Base-by-base conservation (phyloP, 2,113 vertebrate genomes). In the Oxygymnocypris stewartii region DNA sequence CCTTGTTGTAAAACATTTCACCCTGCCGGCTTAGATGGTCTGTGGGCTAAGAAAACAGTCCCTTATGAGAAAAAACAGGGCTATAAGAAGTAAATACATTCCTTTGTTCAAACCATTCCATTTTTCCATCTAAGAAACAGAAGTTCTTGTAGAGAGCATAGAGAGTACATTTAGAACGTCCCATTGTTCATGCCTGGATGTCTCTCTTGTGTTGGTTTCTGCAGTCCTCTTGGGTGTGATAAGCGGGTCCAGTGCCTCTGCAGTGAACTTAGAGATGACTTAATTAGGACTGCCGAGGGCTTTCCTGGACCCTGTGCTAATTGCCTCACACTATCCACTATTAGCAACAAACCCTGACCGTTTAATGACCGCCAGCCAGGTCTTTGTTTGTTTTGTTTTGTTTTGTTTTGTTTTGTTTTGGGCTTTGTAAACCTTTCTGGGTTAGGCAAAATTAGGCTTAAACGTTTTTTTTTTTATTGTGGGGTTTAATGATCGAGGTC, bases 321-420 rank as follows among this genome's bases (percentile, higher is more conserved):
- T 84, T 89, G 61, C 76, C 37, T 71, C 16, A 71, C 75, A 77
- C 79, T 82, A 79, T 65, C 82, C 69, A 74, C 83, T 79, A 85
- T 86, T 88, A 88, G 81, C 57, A 18, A 42, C 47, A 69, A 84
- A 79, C 86, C 81, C 73, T 87, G 82, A 85, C 85, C 65, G 37
- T 35, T 4, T 84, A 84, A 54, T 84, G 82, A 59, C 79, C 6
- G 35, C 67, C 57, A 80, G 67, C 37, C 78, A 73, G 78, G 54
- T 13, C 71, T 82, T 80, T 83, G 18, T 82, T 74, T 74, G 85
- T 47, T 85, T 74, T 54, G 73, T 23, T 47, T 65, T 85, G 54
- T 84, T 23, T 81, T 23, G 7, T n/a, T n/a, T n/a, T n/a, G n/a
- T n/a, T n/a, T n/a, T n/a, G n/a, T n/a, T n/a, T n/a, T n/a, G n/a